phyloP scores from a whole-genome alignment of 92 coral and sea anemone genomes.

The Palythoa caribaeorum region DNA sequence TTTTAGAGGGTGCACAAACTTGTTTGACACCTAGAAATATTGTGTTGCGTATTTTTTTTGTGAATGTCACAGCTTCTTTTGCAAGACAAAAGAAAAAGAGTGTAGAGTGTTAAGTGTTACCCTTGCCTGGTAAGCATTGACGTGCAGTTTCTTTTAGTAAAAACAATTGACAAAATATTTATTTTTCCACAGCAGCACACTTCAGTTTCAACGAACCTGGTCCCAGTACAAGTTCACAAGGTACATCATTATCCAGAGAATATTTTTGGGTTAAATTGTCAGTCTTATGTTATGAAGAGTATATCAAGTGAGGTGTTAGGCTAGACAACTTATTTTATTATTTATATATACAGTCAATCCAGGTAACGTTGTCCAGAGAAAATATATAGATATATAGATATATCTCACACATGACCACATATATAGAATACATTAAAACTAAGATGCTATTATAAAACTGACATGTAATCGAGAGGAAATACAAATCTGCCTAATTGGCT shows the following conservation, averaged over 20 bases:
- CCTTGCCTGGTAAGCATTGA: slow-evolving; percentile 37
- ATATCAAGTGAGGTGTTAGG: too few species aligned
- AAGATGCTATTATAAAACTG: neutral
- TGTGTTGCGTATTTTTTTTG: slow-evolving; percentile 6
- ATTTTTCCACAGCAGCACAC: slow-evolving; percentile 59
- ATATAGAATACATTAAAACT: slow-evolving; percentile 10
- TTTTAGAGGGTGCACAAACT: slow-evolving; percentile 10
- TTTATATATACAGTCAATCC: too few species aligned
- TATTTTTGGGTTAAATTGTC: slow-evolving; percentile 28
- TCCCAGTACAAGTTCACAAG: slow-evolving; percentile 53
- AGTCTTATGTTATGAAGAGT: slow-evolving; percentile 1
- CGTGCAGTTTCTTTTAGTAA: neutral
- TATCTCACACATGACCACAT: slow-evolving; percentile 9
- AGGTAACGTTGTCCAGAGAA: too few species aligned
- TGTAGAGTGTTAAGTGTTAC: neutral
- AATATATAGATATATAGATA: neutral
- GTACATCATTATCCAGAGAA: slow-evolving; percentile 43
- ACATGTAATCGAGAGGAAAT: slow-evolving; percentile 13
- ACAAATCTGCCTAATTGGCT: slow-evolving; percentile 21
- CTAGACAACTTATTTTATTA: too few species aligned
- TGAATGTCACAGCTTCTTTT: slow-evolving; percentile 16
- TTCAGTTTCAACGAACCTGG: slow-evolving; percentile 45
- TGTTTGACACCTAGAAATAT: neutral
- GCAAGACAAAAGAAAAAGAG: slow-evolving; percentile 14
- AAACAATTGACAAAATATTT: slow-evolving; percentile 26